Evolutionary conservation across 2,797 vertebrate genomes (phyloP), one percentile per base, ranked within the genome.

Genomic region (Schizopygopsis malacanthus): DNA sequence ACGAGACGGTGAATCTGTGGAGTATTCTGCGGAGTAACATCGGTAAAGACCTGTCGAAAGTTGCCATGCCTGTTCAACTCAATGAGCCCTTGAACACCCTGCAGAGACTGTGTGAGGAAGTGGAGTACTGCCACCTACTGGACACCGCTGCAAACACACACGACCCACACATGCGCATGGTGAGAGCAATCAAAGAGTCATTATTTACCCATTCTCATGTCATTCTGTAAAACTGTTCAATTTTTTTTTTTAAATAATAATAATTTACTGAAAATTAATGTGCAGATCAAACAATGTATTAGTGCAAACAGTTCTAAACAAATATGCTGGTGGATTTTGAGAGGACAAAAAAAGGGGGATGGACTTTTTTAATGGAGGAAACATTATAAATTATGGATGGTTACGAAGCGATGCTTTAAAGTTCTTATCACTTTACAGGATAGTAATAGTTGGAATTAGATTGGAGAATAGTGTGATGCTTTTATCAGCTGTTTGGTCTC

Each of bases 1-100:
- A 95, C 88, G 95, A 96, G 86, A 97, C 93, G 59, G 96, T 99
- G 90, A 99, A 98, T 90, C 81, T 99, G 0, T 99, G 98, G 98
- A 98, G 97, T 91, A 99, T 99, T 91, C 94, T 99, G 82, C 96
- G 95, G 71, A 98, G 98, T 86, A 99, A 99, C 93, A 99, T 99
- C 0, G 98, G 98, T 2, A 99, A 99, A 92, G 98, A 99, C 89
- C 95, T 99, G 85, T 99, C 98, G 79, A 99, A 99, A 85, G 98
- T 99, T 92, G 96, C 98, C 82, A 98, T 99, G 98, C 98, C 98
- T 0, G 98, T 99, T 8, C 97, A 97, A 89, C 93, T 99, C 5
- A 99, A 99, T 0, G 98, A 99, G 90, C 98, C 98, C 0, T 93
- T 99, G 69, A 99, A 98, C 94, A 98, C 97, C 0, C 95, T 99